Evolutionary conservation across 2,113 vertebrate species (phyloP).

Genomic region (Cathartes aura): DNA sequence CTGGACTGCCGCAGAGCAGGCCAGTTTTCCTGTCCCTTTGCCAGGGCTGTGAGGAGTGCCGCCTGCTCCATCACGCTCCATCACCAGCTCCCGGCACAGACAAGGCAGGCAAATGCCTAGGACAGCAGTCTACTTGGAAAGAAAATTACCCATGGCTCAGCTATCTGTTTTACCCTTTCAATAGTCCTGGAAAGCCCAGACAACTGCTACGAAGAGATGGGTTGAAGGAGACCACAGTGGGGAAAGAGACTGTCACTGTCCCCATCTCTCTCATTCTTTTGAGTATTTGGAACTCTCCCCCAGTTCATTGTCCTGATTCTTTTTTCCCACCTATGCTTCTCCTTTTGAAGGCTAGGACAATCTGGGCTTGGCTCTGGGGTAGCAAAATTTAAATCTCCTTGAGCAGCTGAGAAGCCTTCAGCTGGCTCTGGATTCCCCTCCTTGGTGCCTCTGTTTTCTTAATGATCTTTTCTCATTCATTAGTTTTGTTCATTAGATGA

Average conservation of each 20-base stretch:
- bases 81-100: background rate
- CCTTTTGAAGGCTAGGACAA: background rate
- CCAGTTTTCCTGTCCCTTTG: background rate
- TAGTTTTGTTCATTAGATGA: background rate
- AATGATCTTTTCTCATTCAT: background rate
- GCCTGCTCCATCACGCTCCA: background rate
- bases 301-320: background rate
- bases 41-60: background rate
- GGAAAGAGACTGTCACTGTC: background rate
- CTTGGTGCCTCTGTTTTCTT: background rate
- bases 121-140: background rate
- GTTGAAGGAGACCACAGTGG: background rate
- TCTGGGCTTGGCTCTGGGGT: background rate
- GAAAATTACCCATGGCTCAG: background rate
- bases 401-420: background rate
- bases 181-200: background rate
- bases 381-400: background rate
- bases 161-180: background rate
- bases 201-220: background rate
- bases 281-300: background rate
- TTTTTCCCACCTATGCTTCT: background rate
- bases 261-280: background rate
- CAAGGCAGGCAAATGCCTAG: background rate
- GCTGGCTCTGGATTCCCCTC: background rate
- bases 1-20: background rate